Base-by-base conservation (phyloP, 2,797 vertebrate genomes). In the Octomys mimax region DNA sequence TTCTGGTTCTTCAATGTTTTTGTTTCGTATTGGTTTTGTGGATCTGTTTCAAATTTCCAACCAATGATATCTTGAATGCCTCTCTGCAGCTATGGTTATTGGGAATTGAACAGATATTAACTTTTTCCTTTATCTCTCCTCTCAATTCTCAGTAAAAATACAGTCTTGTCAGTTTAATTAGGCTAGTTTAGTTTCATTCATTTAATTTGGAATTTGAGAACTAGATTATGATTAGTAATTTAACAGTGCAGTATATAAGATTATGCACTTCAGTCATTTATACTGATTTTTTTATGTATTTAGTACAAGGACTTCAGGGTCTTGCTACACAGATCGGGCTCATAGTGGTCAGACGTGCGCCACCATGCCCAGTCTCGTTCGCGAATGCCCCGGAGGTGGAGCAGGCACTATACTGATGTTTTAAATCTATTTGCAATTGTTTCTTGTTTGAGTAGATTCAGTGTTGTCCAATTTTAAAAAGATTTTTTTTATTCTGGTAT, bases 21-120 rank as follows among this genome's bases (percentile, higher is more conserved):
- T 94, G 31, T 81, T 93, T 78, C 49, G 21, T 10, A 73, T 92
- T 77, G 42, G 8, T 78, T 84, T 92, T 79, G 39, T 82, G 78
- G 24, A 39, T 82, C 8, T 61, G 1, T 78, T 78, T 42, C 59
- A 64, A 33, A 83, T 89, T 88, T 54, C 22, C 1, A 22, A n/a
- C 18, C 52, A 36, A 73, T 3, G 19, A 1, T 10, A 66, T 61
- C 77, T 92, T 88, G 61, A 39, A 62, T 52, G 49, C 12, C 10
- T 59, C 19, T 24, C 88, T 19, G 52, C 85, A 11, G 18, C 18
- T 16, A 36, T 26, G 22, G 71, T 26, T 81, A 78, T 26, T 42
- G 18, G 18, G 7, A 71, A 54, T 12, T 52, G 14, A 91, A 1
- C n/a, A 36, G 13, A 68, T 3, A n/a, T 22, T 49, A 59, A 62